phyloP scores from a whole-genome alignment of 2,113 vertebrate genomes.

The Pithys albifrons region DNA sequence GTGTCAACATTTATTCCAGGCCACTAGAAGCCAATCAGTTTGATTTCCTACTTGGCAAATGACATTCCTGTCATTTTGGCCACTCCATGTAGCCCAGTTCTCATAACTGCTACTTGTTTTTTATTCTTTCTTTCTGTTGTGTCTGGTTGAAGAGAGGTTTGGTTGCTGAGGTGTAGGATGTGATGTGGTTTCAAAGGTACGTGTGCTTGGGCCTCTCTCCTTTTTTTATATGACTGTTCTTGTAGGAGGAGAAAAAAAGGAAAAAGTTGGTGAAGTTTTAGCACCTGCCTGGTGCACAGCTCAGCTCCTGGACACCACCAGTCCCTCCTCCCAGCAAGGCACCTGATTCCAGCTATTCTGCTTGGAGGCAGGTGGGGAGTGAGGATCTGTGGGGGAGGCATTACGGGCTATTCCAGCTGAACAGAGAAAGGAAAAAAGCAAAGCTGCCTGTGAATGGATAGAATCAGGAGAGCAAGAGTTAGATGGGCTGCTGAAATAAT shows the following conservation, averaged over 20 bases:
- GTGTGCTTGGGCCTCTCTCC: not conserved
- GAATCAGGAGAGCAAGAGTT: constrained; percentile 42
- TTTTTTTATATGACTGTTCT: not conserved
- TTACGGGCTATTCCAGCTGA: constrained; percentile 26
- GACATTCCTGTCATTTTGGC: not conserved
- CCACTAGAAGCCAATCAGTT: constrained; percentile 29
- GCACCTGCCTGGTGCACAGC: not conserved
- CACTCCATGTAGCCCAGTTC: not conserved
- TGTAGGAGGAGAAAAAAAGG: not conserved
- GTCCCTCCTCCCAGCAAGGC: not conserved
- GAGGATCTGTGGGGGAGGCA: not conserved
- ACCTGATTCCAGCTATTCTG: not conserved
- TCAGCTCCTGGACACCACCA: not conserved
- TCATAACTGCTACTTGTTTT: not conserved
- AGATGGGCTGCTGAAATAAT: constrained; percentile 33
- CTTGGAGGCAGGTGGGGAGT: constrained; percentile 6
- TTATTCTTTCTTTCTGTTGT: not conserved
- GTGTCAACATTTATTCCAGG: not conserved
- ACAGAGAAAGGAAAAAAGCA: not conserved
- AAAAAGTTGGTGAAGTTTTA: not conserved
- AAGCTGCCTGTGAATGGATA: constrained; percentile 40
- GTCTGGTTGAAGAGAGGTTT: not conserved
- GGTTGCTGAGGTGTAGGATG: not conserved
- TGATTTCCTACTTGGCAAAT: constrained; percentile 20
- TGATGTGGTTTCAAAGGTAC: not conserved